Evolutionary conservation across 1,140 invertebrate species (phyloP).

Genomic region (Drosophila lowei): DNA sequence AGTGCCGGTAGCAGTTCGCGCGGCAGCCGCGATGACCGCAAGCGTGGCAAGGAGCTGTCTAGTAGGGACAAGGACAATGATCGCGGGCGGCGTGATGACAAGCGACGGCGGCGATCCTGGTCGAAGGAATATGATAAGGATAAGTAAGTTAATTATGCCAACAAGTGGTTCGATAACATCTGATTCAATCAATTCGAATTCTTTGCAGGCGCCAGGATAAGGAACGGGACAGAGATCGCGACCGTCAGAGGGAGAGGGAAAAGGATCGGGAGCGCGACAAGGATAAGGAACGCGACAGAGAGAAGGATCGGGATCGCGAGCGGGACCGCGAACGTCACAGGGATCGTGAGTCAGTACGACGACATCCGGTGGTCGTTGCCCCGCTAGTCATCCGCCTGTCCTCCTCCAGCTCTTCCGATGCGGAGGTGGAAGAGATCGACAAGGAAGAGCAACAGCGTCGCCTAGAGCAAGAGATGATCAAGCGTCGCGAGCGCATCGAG

Average conservation of each 20-base stretch:
- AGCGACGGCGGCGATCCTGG: constrained; percentile 79
- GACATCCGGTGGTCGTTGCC: constrained; percentile 28
- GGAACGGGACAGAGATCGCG: constrained; percentile 82
- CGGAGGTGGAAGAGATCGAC: constrained; percentile 70
- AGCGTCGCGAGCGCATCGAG: constrained; percentile 96
- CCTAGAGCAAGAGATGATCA: constrained; percentile 98
- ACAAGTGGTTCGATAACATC: constrained; percentile 7
- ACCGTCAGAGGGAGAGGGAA: constrained; percentile 74
- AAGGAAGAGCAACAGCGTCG: constrained; percentile 93
- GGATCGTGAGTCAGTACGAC: constrained; percentile 79
- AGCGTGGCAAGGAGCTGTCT: constrained; percentile 51
- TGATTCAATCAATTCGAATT: no score
- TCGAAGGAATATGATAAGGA: constrained; percentile 82
- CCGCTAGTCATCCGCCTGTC: constrained; percentile 58
- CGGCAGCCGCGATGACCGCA: constrained; percentile 49
- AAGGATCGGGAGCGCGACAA: constrained; percentile 80
- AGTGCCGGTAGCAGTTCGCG: constrained; percentile 26
- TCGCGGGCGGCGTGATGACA: constrained; percentile 83
- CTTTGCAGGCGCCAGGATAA: constrained; percentile 69
- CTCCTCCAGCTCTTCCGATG: constrained; percentile 63
- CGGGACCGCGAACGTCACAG: constrained; percentile 64
- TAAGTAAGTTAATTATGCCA: constrained; percentile 44
- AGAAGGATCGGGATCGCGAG: constrained; percentile 53
- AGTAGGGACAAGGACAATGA: constrained; percentile 83
- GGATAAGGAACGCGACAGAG: constrained; percentile 54